Evolutionary conservation across 2,113 vertebrate genomes (phyloP).

Genomic region (Pteropus alecto): DNA sequence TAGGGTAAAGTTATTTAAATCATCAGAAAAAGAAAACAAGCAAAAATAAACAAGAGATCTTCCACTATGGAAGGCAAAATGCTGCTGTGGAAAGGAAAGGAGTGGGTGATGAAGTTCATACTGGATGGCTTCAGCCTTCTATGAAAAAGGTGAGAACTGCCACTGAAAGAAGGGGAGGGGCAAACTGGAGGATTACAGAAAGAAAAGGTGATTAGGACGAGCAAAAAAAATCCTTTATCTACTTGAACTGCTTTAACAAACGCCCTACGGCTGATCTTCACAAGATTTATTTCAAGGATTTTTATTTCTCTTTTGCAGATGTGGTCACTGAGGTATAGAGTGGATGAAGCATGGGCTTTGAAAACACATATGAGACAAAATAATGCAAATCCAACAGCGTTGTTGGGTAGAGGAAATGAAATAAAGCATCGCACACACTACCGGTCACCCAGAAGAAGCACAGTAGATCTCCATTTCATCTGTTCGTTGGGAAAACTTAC

Average conservation of each 20-base stretch:
- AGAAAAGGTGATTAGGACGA: background rate
- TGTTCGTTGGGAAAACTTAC: background rate
- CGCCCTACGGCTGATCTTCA: background rate
- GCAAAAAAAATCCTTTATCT: background rate
- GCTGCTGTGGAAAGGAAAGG: background rate
- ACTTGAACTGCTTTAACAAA: background rate
- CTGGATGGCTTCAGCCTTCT: background rate
- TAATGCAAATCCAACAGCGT: background rate
- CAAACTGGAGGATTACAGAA: background rate
- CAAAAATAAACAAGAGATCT: background rate
- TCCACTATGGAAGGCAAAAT: background rate
- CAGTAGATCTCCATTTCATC: background rate
- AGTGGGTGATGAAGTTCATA: background rate
- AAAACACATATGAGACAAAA: background rate
- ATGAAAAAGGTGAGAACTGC: background rate
- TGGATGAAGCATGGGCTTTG: background rate
- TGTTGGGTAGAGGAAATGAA: background rate
- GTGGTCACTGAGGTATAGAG: background rate
- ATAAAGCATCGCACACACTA: background rate
- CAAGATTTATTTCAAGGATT: background rate
- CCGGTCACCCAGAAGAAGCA: background rate
- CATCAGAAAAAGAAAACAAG: background rate
- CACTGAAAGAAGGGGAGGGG: background rate
- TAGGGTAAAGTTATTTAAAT: background rate
- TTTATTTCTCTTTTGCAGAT: too few relatives aligned